Percentiles rank a stretch among this genome's conserved stretches.
Evolutionary conservation across 2,888 invertebrate species (phyloP).

Genomic region (Euzetes globulus): DNA sequence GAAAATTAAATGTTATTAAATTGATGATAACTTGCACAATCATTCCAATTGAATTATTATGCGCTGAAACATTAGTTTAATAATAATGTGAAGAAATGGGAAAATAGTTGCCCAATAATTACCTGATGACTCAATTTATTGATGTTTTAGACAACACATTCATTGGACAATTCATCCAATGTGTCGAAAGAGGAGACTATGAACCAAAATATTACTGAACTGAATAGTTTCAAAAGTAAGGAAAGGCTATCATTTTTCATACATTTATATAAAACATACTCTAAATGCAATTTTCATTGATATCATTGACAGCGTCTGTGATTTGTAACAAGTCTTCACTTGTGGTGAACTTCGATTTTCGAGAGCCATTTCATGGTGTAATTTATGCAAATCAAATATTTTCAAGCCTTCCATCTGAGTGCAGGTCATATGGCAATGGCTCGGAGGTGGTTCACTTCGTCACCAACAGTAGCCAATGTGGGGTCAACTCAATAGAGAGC

Average conservation of each 20-base stretch:
- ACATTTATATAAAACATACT: too few relatives aligned
- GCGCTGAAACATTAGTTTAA: background rate
- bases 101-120: background rate
- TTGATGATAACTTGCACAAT: too few relatives aligned
- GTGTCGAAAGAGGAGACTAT: background rate
- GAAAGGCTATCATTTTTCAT: background rate
- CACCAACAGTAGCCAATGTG: constrained; percentile 60
- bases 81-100: too few relatives aligned
- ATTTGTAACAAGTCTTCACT: constrained; percentile 40
- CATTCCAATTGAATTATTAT: too few relatives aligned
- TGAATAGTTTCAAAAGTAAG: background rate
- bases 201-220: background rate
- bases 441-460: constrained; percentile 52
- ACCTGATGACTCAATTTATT: background rate
- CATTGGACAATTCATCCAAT: background rate
- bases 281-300: background rate
- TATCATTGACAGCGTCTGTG: constrained; percentile 33
- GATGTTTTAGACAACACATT: too few relatives aligned
- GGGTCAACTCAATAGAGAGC: constrained; percentile 56
- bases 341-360: constrained; percentile 40
- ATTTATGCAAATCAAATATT: constrained; percentile 54
- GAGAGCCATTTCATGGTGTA: constrained; percentile 58
- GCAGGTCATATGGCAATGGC: constrained; percentile 58
- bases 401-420: constrained; percentile 66
- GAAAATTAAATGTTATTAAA: too few relatives aligned